Evolutionary conservation across 2,888 invertebrate genomes (phyloP).

Genomic region (Molanna angustata): DNA sequence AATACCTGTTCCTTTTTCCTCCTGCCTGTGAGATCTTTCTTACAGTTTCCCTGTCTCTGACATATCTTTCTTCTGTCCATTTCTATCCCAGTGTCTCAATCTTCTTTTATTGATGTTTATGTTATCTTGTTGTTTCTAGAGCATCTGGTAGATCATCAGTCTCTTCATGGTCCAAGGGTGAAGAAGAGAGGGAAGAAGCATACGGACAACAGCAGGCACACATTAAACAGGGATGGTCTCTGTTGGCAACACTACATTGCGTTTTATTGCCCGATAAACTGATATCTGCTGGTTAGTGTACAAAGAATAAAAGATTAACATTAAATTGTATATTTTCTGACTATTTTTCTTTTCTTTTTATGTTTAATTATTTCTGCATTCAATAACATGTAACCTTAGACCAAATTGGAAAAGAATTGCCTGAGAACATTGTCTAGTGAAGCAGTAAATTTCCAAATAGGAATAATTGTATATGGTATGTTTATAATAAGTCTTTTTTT

Average conservation of each 20-base stretch:
- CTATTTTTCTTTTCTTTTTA: too few relatives aligned
- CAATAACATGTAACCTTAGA: too few relatives aligned
- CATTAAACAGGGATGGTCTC: constrained; percentile 96
- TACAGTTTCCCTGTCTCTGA: too few relatives aligned
- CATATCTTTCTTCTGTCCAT: too few relatives aligned
- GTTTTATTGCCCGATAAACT: constrained; percentile 94
- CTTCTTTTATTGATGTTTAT: not conserved
- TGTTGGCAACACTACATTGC: constrained; percentile 93
- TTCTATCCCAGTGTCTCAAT: not conserved
- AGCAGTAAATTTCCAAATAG: too few relatives aligned
- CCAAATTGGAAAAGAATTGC: too few relatives aligned
- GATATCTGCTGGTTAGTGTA: constrained; percentile 50
- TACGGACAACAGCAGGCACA: constrained; percentile 85
- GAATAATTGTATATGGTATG: too few relatives aligned
- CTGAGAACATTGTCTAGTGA: too few relatives aligned
- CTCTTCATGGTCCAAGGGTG: constrained; percentile 65
- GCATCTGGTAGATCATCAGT: constrained; percentile 60
- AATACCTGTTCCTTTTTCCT: not conserved
- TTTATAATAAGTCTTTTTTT: too few relatives aligned
- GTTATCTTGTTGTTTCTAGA: constrained; percentile 43
- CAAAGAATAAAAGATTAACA: not conserved
- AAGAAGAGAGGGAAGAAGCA: constrained; percentile 81
- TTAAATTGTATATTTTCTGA: too few relatives aligned
- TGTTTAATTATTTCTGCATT: not conserved
- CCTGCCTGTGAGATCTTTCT: not conserved